Conservation (phyloP, 2,797 vertebrate genomes). For the Chaenodraco wilsoni region DNA sequence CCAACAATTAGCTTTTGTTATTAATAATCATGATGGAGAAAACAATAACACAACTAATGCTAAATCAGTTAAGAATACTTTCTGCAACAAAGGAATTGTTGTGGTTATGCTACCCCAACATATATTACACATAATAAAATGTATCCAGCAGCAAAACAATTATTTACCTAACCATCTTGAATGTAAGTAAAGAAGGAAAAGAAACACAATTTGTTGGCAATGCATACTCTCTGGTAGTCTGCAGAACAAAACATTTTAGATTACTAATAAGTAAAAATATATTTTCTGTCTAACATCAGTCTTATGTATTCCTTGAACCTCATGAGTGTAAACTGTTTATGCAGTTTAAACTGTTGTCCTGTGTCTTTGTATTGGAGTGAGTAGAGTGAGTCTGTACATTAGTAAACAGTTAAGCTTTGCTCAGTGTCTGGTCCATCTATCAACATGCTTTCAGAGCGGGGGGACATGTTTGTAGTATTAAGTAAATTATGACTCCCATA, state of each 20-base stretch:
- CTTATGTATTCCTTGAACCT: neutral
- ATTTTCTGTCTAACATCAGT: neutral
- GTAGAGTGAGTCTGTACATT: neutral
- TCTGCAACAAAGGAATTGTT: too few relatives aligned
- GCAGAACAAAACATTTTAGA: neutral
- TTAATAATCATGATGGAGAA: neutral
- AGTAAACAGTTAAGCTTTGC: slow-evolving; percentile 27
- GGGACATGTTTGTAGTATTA: slow-evolving; percentile 32
- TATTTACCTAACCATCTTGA: too few relatives aligned
- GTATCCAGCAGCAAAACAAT: too few relatives aligned
- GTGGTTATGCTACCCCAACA: too few relatives aligned
- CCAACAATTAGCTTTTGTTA: neutral
- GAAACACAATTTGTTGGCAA: too few relatives aligned
- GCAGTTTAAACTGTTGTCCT: neutral
- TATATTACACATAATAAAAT: too few relatives aligned
- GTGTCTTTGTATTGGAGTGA: neutral
- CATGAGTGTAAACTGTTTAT: slow-evolving; percentile 11
- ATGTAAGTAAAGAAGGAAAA: neutral
- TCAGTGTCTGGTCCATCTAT: slow-evolving; percentile 36
- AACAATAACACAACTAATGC: neutral
- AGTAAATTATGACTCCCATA: slow-evolving; percentile 40
- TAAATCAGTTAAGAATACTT: too few relatives aligned
- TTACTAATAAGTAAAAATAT: neutral
- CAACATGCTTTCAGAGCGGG: slow-evolving; percentile 34
- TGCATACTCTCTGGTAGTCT: fast-evolving